Conservation (phyloP, 2,113 vertebrate species). For the Sigmodon hispidus region DNA sequence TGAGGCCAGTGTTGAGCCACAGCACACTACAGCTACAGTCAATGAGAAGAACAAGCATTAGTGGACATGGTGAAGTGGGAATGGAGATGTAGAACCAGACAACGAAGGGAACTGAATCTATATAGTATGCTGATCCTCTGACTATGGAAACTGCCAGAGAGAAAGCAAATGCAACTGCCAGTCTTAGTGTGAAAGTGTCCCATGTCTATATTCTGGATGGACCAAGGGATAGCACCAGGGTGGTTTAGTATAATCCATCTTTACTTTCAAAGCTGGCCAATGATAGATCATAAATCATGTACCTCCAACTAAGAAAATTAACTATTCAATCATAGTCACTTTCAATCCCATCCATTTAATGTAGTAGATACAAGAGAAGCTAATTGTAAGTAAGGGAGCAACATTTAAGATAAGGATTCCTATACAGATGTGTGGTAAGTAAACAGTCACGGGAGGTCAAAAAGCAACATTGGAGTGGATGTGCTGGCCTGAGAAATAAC, state of each 20-base stretch:
- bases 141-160: background rate
- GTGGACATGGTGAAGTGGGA: background rate
- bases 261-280: background rate
- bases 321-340: background rate
- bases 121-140: background rate
- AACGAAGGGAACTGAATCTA: background rate
- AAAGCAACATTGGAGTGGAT: background rate
- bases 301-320: background rate
- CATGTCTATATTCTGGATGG: background rate
- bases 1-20: background rate
- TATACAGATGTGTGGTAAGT: background rate
- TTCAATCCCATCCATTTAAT: background rate
- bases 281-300: background rate
- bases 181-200: background rate
- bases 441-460: background rate
- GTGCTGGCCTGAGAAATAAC: background rate
- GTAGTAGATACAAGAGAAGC: background rate
- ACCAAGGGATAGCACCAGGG: background rate
- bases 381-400: background rate
- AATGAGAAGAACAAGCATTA: background rate
- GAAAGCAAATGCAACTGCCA: background rate
- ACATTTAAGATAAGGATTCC: background rate
- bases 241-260: background rate
- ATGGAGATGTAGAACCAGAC: background rate
- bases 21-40: background rate